Conservation (phyloP, 1,140 invertebrate genomes). For the Semibalanus balanoides region DNA sequence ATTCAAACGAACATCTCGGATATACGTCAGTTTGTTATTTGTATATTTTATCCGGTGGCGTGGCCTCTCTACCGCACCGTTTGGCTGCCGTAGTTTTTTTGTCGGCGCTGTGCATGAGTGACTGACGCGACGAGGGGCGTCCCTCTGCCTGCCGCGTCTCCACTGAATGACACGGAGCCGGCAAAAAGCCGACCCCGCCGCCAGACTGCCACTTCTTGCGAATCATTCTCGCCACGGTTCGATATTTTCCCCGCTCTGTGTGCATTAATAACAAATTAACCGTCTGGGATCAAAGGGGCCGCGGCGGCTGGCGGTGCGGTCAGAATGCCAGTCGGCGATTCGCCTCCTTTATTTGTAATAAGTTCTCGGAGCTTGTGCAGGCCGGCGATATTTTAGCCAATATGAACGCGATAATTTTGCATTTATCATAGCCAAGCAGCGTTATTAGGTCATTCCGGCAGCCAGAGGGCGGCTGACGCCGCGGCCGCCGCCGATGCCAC, state of each 20-base stretch:
- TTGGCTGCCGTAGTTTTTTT: not conserved
- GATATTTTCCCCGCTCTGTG: not conserved
- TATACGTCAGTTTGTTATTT: too few species aligned
- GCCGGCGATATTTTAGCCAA: not conserved
- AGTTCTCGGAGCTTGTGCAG: not conserved
- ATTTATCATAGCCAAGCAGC: not conserved
- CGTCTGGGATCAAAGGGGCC: not conserved
- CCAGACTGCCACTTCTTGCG: not conserved
- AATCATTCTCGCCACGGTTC: not conserved
- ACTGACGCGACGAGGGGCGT: not conserved
- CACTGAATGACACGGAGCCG: not conserved
- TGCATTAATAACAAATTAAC: constrained; percentile 3
- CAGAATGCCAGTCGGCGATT: not conserved
- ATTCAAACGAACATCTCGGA: too few species aligned
- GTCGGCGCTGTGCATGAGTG: not conserved
- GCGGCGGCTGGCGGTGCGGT: not conserved
- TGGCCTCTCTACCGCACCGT: not conserved
- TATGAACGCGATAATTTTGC: constrained; percentile 1
- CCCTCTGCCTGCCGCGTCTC: not conserved
- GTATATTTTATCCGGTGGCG: not conserved
- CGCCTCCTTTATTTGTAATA: not conserved
- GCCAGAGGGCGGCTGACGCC: too few species aligned
- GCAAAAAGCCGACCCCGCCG: not conserved
- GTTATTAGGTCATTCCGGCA: not conserved
- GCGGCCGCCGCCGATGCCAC: not conserved